phyloP scores from a whole-genome alignment of 2,113 vertebrate species.

The Corythornis madagascariensis region DNA sequence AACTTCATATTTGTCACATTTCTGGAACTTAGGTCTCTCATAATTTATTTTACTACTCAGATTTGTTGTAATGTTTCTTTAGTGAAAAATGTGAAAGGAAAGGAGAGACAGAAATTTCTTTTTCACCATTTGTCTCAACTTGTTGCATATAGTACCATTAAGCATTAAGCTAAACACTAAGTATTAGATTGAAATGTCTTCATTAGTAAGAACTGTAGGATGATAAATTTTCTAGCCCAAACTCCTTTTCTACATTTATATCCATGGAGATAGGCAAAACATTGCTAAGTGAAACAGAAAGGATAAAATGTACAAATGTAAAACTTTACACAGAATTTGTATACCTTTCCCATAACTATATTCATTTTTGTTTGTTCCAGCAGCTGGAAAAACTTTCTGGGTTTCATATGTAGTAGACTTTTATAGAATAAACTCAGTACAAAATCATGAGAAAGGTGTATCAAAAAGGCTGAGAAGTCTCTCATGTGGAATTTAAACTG shows the following conservation, averaged over 20 bases:
- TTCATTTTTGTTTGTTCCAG: background rate
- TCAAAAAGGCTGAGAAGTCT: background rate
- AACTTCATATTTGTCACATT: background rate
- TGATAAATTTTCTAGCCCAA: background rate
- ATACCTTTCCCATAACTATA: background rate
- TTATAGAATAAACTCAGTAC: background rate
- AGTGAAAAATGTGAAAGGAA: background rate
- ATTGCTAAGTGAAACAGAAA: background rate
- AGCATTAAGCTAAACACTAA: background rate
- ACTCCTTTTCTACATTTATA: background rate
- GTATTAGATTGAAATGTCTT: background rate
- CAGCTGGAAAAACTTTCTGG: background rate
- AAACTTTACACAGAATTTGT: background rate
- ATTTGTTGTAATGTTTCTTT: background rate
- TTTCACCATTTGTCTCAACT: background rate
- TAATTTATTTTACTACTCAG: background rate
- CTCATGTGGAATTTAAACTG: background rate
- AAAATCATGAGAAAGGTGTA: background rate
- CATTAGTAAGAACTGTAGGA: background rate
- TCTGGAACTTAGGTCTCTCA: background rate
- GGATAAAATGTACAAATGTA: background rate
- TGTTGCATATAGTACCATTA: background rate
- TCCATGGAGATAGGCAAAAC: background rate
- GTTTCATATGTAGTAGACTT: background rate
- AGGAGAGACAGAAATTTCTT: background rate